These are phyloP conservation scores for Troides aeacus DNA, from an alignment of 2,888 invertebrate species.

Conservation along the genomic window DNA sequence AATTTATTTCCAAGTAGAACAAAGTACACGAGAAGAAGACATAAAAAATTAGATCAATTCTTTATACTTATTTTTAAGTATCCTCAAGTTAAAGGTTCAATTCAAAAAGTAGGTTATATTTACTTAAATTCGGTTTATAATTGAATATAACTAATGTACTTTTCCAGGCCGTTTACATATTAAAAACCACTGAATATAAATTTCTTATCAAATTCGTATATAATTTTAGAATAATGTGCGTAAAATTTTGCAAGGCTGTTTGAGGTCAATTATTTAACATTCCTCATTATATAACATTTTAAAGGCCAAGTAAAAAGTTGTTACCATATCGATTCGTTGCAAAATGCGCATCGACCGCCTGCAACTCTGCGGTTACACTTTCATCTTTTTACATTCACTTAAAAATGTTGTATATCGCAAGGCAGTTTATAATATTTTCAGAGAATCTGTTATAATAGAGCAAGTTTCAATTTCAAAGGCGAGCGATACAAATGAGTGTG, in stretches of 20 bases:
- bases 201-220: constrained; percentile 2
- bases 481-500: too few species aligned
- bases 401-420: background rate
- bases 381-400: background rate
- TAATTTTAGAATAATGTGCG: background rate
- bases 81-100: background rate
- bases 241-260: constrained; percentile 19
- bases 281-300: constrained; percentile 18
- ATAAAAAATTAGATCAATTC: too few species aligned
- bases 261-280: constrained; percentile 25
- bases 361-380: constrained; percentile 12
- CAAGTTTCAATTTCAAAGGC: too few species aligned
- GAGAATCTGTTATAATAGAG: background rate
- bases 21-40: too few species aligned
- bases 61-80: too few species aligned
- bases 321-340: constrained; percentile 9
- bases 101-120: background rate
- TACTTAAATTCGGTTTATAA: background rate
- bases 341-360: background rate
- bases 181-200: background rate
- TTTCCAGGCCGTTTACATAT: background rate
- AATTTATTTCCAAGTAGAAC: too few species aligned
- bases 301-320: constrained; percentile 27
- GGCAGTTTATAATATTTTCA: background rate
- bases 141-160: background rate